Percentiles rank a stretch among this genome's conserved stretches.
Evolutionary conservation across 2,113 vertebrate species (phyloP).

Genomic region (Rhinolophus sinicus): DNA sequence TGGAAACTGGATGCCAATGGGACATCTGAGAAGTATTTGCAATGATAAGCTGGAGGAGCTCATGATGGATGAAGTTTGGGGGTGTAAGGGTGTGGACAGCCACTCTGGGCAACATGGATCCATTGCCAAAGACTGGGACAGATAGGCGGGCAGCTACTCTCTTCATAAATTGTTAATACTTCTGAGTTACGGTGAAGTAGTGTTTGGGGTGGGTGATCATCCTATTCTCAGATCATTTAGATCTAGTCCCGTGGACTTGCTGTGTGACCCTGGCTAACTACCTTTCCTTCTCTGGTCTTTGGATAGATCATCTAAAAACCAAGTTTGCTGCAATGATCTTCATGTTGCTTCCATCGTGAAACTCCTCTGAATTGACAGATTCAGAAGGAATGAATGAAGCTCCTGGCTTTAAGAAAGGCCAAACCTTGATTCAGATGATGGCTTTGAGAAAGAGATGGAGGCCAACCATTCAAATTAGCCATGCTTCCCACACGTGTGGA

Average conservation of each 20-base stretch:
- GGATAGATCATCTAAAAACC: background rate
- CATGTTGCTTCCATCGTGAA: background rate
- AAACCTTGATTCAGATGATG: background rate
- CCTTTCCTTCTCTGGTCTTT: background rate
- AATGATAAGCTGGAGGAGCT: fast-evolving
- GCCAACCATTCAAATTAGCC: background rate
- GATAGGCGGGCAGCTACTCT: background rate
- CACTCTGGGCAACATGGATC: background rate
- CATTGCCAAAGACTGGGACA: background rate
- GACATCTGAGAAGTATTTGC: background rate
- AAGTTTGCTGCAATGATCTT: background rate
- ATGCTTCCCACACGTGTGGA: background rate
- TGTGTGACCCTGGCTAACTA: background rate
- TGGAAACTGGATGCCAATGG: no score
- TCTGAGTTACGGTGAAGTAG: background rate
- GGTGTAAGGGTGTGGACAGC: background rate
- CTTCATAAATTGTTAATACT: no score
- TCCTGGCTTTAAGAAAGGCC: background rate
- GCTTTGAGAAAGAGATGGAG: background rate
- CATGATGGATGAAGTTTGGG: fast-evolving
- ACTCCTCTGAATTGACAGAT: background rate
- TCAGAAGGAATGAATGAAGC: background rate
- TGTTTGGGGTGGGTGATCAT: fast-evolving
- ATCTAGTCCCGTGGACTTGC: background rate
- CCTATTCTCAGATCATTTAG: background rate